Conservation (phyloP, 2,888 invertebrate species). For the Pristionchus entomophagus region DNA sequence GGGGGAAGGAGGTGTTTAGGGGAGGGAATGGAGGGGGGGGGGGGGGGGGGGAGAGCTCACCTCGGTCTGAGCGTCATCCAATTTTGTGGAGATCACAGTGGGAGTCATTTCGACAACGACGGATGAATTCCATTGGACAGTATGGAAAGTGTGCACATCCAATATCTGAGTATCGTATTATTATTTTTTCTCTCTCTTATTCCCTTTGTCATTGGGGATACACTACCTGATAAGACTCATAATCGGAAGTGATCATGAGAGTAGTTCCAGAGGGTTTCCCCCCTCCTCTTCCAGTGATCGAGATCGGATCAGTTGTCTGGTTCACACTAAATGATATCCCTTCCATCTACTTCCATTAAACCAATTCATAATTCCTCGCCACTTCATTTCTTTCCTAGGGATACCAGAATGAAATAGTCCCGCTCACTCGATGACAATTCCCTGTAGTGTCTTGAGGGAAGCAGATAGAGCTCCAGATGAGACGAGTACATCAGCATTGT, state of each 20-base stretch:
- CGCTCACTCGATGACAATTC: slow-evolving; percentile 53
- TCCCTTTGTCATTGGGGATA: slow-evolving; percentile 29
- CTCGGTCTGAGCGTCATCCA: neutral
- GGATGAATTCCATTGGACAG: slow-evolving; percentile 65
- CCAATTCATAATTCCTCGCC: no score
- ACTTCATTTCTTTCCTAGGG: no score
- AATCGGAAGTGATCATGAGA: slow-evolving; percentile 43
- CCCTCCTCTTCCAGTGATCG: slow-evolving; percentile 40
- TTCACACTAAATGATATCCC: slow-evolving; percentile 43
- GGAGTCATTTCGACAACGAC: slow-evolving; percentile 55
- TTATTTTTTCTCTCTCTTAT: neutral
- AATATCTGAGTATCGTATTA: no score
- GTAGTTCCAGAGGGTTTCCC: slow-evolving; percentile 1
- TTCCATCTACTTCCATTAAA: neutral
- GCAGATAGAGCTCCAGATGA: slow-evolving; percentile 62
- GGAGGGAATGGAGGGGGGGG: neutral
- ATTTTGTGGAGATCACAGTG: neutral
- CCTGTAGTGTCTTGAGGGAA: slow-evolving; percentile 57
- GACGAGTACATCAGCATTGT: slow-evolving; percentile 60
- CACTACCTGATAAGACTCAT: slow-evolving; percentile 49
- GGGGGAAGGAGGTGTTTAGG: neutral
- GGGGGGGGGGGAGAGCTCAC: neutral
- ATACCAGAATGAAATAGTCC: no score
- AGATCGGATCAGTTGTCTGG: slow-evolving; percentile 44
- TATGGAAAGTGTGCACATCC: slow-evolving; percentile 62